Percentiles rank a stretch among this genome's conserved stretches.
Evolutionary conservation across 1,140 invertebrate genomes (phyloP).

Genomic region (Drosophila subobscura): DNA sequence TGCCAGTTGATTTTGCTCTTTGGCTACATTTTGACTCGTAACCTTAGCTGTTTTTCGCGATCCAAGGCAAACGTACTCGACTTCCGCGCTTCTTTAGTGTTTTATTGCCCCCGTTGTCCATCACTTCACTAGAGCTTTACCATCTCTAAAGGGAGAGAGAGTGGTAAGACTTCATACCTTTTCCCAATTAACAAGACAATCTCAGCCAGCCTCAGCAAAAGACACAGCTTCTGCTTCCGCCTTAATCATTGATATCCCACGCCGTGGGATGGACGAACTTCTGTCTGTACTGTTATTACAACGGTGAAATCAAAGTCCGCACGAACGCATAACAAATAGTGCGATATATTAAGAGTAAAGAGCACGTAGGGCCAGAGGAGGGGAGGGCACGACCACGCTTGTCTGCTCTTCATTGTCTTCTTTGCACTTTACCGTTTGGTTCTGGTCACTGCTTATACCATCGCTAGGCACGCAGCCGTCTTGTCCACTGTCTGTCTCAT

Average conservation of each 20-base stretch:
- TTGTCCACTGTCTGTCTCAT: no score
- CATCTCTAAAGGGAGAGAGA: constrained; percentile 13
- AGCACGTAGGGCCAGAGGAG: background rate
- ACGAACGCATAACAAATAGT: constrained; percentile 48
- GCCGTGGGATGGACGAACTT: constrained; percentile 1
- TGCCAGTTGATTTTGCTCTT: constrained; percentile 59
- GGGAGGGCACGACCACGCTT: background rate
- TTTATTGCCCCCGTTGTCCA: constrained; percentile 12
- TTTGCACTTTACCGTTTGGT: no score
- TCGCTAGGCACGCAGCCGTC: no score
- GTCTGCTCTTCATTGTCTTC: no score
- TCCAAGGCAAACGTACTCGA: constrained; percentile 58
- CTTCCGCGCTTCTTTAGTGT: constrained; percentile 21
- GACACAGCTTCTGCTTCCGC: constrained; percentile 22
- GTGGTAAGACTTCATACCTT: constrained; percentile 17
- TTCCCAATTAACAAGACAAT: constrained; percentile 58
- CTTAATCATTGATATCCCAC: constrained; percentile 54
- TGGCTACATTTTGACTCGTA: constrained; percentile 63
- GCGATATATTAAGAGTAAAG: constrained; percentile 7
- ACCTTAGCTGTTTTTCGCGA: constrained; percentile 77
- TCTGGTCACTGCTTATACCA: no score
- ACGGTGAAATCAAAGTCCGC: constrained; percentile 44
- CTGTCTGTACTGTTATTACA: constrained; percentile 21
- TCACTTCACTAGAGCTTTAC: constrained; percentile 40
- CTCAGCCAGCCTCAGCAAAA: constrained; percentile 21